These are phyloP conservation scores for Idaea aversata DNA, from an alignment of 2,888 invertebrate species.

Conservation along the genomic window DNA sequence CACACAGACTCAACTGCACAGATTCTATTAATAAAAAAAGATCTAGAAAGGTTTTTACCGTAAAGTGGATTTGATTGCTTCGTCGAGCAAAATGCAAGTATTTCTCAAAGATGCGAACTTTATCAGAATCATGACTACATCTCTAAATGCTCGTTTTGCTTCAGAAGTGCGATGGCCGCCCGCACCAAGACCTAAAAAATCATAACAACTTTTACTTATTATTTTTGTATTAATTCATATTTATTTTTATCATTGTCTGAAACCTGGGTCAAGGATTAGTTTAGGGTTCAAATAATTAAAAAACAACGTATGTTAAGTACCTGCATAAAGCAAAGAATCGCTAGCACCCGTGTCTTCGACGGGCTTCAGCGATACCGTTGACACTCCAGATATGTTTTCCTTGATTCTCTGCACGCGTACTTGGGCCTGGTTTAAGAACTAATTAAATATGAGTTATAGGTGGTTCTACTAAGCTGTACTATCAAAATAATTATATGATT, in stretches of 20 bases:
- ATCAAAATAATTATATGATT: no score
- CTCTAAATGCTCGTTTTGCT: conserved; percentile 67
- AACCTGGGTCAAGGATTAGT: no score
- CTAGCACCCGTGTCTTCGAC: conserved; percentile 57
- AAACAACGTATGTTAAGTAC: background rate
- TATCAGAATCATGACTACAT: conserved; percentile 63
- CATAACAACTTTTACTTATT: background rate
- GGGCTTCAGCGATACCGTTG: conserved; percentile 59
- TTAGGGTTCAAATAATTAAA: no score
- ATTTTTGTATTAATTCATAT: no score
- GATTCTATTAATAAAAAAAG: no score
- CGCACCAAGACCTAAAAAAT: conserved; percentile 46
- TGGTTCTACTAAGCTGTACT: background rate
- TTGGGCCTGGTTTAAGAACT: conserved; percentile 53
- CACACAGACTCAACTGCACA: no score
- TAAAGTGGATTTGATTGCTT: conserved; percentile 59
- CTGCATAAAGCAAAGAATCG: conserved; percentile 61
- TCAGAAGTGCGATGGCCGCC: conserved; percentile 69
- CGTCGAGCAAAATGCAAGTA: conserved; percentile 61
- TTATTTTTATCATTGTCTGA: no score
- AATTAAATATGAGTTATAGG: conserved; percentile 2
- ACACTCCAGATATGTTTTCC: conserved; percentile 70
- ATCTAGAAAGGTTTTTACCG: conserved; percentile 41
- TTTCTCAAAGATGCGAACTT: conserved; percentile 74
- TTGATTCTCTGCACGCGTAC: conserved; percentile 60